A percentile compares a stretch with the other conserved stretches of the same genome.
Evolutionary conservation across 2,888 invertebrate species (phyloP).

Genomic region (Parelbella ahira): DNA sequence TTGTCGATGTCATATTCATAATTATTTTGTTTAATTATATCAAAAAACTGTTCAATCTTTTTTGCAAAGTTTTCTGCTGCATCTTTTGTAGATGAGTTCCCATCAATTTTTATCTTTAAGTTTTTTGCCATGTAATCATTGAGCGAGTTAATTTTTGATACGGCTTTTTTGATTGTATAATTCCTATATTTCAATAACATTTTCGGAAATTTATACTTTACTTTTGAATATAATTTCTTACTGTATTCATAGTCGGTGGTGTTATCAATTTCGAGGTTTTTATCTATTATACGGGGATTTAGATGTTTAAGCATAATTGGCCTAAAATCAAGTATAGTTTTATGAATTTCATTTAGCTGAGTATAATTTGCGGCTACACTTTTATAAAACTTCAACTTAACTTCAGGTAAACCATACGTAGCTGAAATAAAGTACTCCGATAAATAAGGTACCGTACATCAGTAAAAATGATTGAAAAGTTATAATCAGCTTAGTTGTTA

Average conservation of each 20-base stretch:
- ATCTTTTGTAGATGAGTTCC: background rate
- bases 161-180: slow-evolving; percentile 10
- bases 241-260: background rate
- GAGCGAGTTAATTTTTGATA: slow-evolving; percentile 1
- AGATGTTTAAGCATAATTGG: too few species aligned
- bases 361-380: background rate
- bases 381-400: slow-evolving; percentile 6
- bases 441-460: too few species aligned
- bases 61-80: too few species aligned
- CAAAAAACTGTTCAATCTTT: slow-evolving; percentile 1
- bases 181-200: slow-evolving; percentile 10
- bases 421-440: too few species aligned
- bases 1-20: slow-evolving; percentile 28
- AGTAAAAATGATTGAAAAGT: too few species aligned
- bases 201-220: slow-evolving; percentile 1
- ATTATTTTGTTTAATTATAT: slow-evolving; percentile 2
- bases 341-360: slow-evolving; percentile 3
- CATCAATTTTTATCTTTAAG: slow-evolving; percentile 1
- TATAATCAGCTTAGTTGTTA: too few species aligned
- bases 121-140: slow-evolving; percentile 9
- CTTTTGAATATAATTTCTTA: slow-evolving; percentile 3
- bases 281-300: too few species aligned
- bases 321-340: slow-evolving; percentile 1
- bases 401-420: too few species aligned
- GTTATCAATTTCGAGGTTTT: too few species aligned